Evolutionary conservation across 2,797 vertebrate species (phyloP), one percentile per base, ranked within the genome.

Genomic region (Ataeniobius toweri): DNA sequence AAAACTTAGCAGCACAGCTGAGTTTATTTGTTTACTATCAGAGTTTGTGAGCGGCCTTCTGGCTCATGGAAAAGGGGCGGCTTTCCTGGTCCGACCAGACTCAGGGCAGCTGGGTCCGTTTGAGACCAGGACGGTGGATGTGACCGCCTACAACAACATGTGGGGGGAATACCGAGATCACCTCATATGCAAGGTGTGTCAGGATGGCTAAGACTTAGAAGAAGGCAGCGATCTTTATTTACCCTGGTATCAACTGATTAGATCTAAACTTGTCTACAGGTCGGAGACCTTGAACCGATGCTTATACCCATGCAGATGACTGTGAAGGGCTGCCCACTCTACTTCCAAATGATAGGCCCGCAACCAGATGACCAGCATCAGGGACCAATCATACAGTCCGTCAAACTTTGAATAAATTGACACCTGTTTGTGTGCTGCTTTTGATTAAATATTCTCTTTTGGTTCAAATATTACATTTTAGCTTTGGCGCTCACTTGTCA

Each of bases 131-230:
- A 85, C 71, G 18, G 85, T 99, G 75, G 88, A 94, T 70, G 93
- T 99, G 91, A 96, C 95, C 1, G 97, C 95, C 81, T 96, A 96
- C 80, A 96, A 94, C 16, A 95, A 97, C 89, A 98, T 99, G 97
- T 99, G 98, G 98, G 98, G 98, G 48, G 94, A 97, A 72, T 99
- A 99, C 92, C 88, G 71, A 59, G 98, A 99, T 85, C 79, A 80
- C 7, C 97, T 99, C 67, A n/a, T 96, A 80, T 99, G 97, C 85
- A 92, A 87, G 95, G 98, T 99, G 94, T 31, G 94, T 65, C 24
- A 26, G 67, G 24, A 44, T 69, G 41, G 65, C 36, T 18, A 56
- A 44, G 41, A 8, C 6, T 8, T 0, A 24, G 28, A 58, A 39
- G 22, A 48, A 13, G n/a, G 26, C 6, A 13, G 9, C 39, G 58